Percentiles rank a stretch among this genome's conserved stretches.
Evolutionary conservation across 2,797 vertebrate genomes (phyloP).

Genomic region (Lagodon rhomboides): DNA sequence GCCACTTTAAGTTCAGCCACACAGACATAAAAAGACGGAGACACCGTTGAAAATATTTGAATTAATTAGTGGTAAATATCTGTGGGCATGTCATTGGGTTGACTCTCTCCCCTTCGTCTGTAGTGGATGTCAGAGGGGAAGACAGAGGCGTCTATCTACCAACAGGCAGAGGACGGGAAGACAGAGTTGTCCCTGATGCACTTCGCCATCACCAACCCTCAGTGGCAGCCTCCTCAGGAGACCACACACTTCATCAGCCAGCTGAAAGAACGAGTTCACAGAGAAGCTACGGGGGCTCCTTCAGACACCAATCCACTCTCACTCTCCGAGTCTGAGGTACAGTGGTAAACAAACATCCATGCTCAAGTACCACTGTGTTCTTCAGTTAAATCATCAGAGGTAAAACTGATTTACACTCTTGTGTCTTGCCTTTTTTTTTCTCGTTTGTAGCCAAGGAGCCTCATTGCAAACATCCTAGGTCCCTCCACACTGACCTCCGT

Average conservation of each 20-base stretch:
- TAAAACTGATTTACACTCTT: background rate
- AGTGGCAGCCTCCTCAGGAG: slow-evolving; percentile 96
- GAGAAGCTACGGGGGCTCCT: slow-evolving; percentile 88
- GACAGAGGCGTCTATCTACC: slow-evolving; percentile 98
- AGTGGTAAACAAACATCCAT: background rate
- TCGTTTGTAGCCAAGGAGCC: slow-evolving; percentile 91
- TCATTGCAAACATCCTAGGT: slow-evolving; percentile 93
- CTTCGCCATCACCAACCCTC: slow-evolving; percentile 98
- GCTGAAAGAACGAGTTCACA: slow-evolving; percentile 95
- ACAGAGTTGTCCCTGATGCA: slow-evolving; percentile 99
- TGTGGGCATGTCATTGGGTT: slow-evolving; percentile 2
- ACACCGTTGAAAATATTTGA: background rate
- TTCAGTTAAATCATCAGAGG: background rate
- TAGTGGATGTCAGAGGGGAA: slow-evolving; percentile 98
- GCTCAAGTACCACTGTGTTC: background rate
- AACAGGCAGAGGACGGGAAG: slow-evolving; percentile 98
- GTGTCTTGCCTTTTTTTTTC: background rate
- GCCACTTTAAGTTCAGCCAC: background rate
- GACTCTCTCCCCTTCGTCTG: slow-evolving; percentile 9
- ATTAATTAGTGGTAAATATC: background rate
- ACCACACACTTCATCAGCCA: slow-evolving; percentile 98
- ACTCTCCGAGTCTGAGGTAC: slow-evolving; percentile 93
- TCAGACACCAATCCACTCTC: slow-evolving; percentile 90
- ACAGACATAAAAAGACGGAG: background rate
- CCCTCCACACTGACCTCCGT: slow-evolving; percentile 89